These are phyloP conservation scores for Labia minor DNA, from an alignment of 2,888 invertebrate species.

Conservation along the genomic window DNA sequence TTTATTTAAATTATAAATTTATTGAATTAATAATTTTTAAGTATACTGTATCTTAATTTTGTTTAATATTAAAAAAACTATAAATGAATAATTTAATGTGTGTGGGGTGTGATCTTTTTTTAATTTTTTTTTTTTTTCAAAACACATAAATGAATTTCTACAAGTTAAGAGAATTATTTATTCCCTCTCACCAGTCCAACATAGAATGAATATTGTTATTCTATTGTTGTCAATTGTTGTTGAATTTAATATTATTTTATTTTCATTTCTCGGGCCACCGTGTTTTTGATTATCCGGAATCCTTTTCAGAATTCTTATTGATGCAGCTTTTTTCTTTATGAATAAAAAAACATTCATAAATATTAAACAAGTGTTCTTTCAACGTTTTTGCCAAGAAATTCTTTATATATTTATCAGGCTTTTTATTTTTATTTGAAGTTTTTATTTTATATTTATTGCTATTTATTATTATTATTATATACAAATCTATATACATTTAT, in stretches of 20 bases:
- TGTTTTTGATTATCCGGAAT: slow-evolving; percentile 7
- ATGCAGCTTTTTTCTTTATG: not conserved
- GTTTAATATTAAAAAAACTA: too few relatives aligned
- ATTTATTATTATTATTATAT: too few relatives aligned
- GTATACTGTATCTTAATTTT: too few relatives aligned
- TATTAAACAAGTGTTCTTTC: not conserved
- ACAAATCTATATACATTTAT: too few relatives aligned
- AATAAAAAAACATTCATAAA: slow-evolving; percentile 5
- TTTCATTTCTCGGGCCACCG: not conserved
- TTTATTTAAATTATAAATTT: too few relatives aligned
- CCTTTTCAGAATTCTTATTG: slow-evolving; percentile 1
- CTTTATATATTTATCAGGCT: not conserved
- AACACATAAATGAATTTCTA: too few relatives aligned
- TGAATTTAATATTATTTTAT: slow-evolving; percentile 13
- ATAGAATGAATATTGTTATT: not conserved
- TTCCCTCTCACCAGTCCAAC: too few relatives aligned
- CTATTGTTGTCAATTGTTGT: not conserved
- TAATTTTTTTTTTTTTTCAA: too few relatives aligned
- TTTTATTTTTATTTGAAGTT: slow-evolving; percentile 1
- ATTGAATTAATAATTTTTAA: too few relatives aligned
- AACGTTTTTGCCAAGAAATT: not conserved
- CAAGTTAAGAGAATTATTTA: too few relatives aligned
- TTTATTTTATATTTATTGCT: not conserved
- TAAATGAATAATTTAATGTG: too few relatives aligned
- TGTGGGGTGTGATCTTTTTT: too few relatives aligned